Evolutionary conservation across 2,888 invertebrate genomes (phyloP).

Genomic region (Drosophila nigricruria): DNA sequence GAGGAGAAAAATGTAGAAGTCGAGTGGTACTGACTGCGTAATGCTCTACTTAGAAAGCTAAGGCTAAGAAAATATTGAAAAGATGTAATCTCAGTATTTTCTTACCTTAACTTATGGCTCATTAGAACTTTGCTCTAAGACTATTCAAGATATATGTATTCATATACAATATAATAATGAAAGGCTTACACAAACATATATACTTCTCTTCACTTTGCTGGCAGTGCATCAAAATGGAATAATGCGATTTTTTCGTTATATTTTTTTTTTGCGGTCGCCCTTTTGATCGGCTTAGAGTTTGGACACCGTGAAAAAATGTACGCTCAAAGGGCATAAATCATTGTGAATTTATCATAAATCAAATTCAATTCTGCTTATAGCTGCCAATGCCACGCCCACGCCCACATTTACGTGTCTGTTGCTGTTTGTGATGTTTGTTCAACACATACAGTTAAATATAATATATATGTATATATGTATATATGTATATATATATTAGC

Average conservation of each 20-base stretch:
- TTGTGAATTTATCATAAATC: slow-evolving; percentile 79
- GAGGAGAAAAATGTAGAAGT: not conserved
- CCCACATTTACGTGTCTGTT: slow-evolving; percentile 9
- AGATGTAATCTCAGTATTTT: not conserved
- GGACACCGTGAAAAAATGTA: slow-evolving; percentile 60
- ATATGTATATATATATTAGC: not conserved
- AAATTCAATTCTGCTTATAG: slow-evolving; percentile 66
- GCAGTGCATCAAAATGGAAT: slow-evolving; percentile 51
- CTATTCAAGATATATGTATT: not conserved
- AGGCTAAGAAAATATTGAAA: not conserved
- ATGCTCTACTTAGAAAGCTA: not conserved
- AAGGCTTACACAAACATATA: not conserved
- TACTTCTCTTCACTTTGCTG: not conserved
- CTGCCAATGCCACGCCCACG: slow-evolving; percentile 36
- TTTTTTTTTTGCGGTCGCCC: slow-evolving; percentile 54
- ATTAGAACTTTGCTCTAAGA: not conserved
- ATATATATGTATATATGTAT: not conserved
- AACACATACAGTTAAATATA: slow-evolving; percentile 21
- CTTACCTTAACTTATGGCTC: no score
- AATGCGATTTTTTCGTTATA: slow-evolving; percentile 38
- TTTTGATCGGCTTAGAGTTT: slow-evolving; percentile 61
- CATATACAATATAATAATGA: no score
- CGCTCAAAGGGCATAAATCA: slow-evolving; percentile 78
- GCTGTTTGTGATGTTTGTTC: slow-evolving; percentile 42
- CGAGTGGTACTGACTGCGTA: not conserved